Percentiles rank a stretch among this genome's conserved stretches.
These are phyloP conservation scores for Miltochrista miniata DNA, from an alignment of 2,888 invertebrate species.

Conservation along the genomic window DNA sequence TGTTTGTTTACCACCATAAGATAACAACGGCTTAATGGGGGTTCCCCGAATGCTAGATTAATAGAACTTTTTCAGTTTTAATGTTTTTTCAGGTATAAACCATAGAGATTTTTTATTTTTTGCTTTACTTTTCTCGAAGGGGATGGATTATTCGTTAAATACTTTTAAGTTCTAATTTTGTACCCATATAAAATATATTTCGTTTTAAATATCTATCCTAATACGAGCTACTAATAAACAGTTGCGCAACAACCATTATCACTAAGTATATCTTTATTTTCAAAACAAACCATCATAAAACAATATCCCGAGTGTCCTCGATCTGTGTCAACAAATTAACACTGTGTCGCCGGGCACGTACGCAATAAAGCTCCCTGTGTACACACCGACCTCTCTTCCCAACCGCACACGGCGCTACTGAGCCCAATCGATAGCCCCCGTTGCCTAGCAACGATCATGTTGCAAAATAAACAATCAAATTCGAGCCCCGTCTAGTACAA, in stretches of 20 bases:
- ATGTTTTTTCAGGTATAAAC: no score
- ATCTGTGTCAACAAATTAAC: slow-evolving; percentile 43
- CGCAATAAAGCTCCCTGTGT: slow-evolving; percentile 40
- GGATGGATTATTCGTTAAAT: no score
- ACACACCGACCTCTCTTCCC: slow-evolving; percentile 25
- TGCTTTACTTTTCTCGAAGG: no score
- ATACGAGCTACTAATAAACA: no score
- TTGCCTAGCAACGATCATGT: slow-evolving; percentile 81
- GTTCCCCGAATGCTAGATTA: no score
- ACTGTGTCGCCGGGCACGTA: slow-evolving; percentile 35
- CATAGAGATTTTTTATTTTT: no score
- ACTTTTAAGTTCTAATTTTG: no score
- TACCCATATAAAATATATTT: no score
- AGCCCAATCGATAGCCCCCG: slow-evolving; percentile 75
- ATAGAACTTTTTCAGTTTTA: no score
- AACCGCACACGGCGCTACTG: slow-evolving; percentile 64
- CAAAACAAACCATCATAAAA: slow-evolving; percentile 29
- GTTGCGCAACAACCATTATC: slow-evolving; percentile 14
- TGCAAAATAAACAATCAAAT: slow-evolving; percentile 83
- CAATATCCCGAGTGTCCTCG: slow-evolving; percentile 24
- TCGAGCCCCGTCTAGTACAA: slow-evolving; percentile 70
- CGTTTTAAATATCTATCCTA: no score
- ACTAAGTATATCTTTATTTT: slow-evolving; percentile 21
- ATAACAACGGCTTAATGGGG: no score
- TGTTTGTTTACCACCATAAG: no score